These are phyloP conservation scores for Dolichomitus sp. DNA, from an alignment of 2,888 invertebrate species.

Conservation along the genomic window DNA sequence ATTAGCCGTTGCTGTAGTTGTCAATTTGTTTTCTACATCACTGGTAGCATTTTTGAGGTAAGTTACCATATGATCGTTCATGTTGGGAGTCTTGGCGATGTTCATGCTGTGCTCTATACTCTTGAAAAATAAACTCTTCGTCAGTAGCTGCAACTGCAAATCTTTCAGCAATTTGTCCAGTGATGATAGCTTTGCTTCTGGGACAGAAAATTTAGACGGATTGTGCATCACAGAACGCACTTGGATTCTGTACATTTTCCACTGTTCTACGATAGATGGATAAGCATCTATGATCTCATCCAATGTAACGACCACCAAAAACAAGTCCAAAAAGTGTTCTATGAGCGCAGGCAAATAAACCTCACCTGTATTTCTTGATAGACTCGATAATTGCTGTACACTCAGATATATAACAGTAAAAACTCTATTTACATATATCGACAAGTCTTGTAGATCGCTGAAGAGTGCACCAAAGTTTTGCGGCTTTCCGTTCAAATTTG, in stretches of 20 bases:
- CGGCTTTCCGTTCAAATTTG: slow-evolving; percentile 82
- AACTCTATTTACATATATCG: slow-evolving; percentile 78
- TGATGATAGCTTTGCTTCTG: slow-evolving; percentile 89
- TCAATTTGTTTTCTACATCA: slow-evolving; percentile 88
- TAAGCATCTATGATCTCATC: slow-evolving; percentile 90
- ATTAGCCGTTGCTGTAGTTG: slow-evolving; percentile 81
- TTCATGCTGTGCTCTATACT: slow-evolving; percentile 86
- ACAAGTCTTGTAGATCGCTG: slow-evolving; percentile 81
- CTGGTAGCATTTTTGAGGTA: slow-evolving; percentile 89
- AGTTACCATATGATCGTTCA: slow-evolving; percentile 90
- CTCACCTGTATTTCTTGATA: slow-evolving; percentile 77
- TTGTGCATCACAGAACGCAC: slow-evolving; percentile 90
- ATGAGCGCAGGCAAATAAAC: slow-evolving; percentile 85
- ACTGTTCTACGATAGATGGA: slow-evolving; percentile 89
- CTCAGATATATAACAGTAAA: slow-evolving; percentile 78
- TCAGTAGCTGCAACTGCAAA: slow-evolving; percentile 90
- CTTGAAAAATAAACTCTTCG: slow-evolving; percentile 86
- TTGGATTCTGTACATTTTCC: slow-evolving; percentile 92
- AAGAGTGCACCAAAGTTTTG: slow-evolving; percentile 76
- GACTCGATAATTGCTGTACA: slow-evolving; percentile 79
- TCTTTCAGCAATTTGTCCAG: slow-evolving; percentile 91
- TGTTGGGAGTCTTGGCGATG: slow-evolving; percentile 86
- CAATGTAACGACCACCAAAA: slow-evolving; percentile 90
- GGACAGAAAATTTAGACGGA: slow-evolving; percentile 88
- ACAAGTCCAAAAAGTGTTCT: slow-evolving; percentile 89